Conservation (phyloP, 2,113 vertebrate genomes). For the Cavia aperea region DNA sequence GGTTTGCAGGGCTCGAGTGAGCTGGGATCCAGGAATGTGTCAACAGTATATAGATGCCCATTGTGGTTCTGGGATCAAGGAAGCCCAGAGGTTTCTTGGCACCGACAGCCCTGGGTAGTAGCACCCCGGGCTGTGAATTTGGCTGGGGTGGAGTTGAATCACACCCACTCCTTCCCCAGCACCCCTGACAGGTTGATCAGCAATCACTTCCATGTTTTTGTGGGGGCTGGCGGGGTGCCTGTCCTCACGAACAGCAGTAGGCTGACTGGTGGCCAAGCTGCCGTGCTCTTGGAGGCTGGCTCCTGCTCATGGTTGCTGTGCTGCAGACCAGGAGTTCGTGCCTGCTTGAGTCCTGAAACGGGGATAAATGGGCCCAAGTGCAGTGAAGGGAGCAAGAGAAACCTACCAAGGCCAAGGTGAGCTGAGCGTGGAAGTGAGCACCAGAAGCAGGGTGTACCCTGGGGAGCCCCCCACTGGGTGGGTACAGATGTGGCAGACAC, state of each 20-base stretch:
- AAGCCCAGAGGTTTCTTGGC: neutral
- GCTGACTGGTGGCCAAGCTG: neutral
- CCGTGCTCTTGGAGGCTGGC: neutral
- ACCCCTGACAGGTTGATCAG: neutral
- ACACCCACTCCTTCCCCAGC: neutral
- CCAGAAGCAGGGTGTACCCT: neutral
- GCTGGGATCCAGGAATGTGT: neutral
- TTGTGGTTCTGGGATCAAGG: neutral
- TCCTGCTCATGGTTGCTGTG: neutral
- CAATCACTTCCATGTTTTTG: neutral
- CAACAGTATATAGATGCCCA: neutral
- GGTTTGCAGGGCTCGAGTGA: neutral
- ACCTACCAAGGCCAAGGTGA: neutral
- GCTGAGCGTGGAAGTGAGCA: neutral
- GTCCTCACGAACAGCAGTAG: neutral
- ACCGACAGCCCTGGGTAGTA: neutral
- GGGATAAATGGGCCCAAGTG: neutral
- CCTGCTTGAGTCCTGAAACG: neutral
- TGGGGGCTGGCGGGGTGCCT: neutral
- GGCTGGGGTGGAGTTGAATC: neutral
- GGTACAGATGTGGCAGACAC: neutral
- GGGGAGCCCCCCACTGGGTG: neutral
- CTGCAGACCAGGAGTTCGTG: neutral
- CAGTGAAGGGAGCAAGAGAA: neutral
- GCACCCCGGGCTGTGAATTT: neutral